Evolutionary conservation across 1,140 invertebrate genomes (phyloP), one percentile per base, ranked within the genome.

Genomic region (Cyclargus thomasi): DNA sequence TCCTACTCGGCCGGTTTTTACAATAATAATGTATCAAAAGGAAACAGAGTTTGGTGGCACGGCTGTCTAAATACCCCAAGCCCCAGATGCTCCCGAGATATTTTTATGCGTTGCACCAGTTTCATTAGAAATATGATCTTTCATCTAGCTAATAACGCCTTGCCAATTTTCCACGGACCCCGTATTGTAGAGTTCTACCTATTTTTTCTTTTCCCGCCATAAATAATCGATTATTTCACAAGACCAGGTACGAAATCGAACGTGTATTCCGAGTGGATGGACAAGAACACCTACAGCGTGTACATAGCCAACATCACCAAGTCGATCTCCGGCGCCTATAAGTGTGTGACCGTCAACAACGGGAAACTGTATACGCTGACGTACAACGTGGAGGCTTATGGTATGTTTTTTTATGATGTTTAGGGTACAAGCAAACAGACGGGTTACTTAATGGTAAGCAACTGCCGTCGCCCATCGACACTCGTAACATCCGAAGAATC

Each of bases 171-270:
- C 47, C n/a, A n/a, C n/a, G n/a, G 2, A 17, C 47, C 10, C n/a
- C 16, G 4, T 53, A 53, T 17, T 0, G n/a, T 10, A 2, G 4
- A 63, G 16, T 4, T 17, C 1, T 47, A 64, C n/a, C n/a, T n/a
- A 4, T 35, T 23, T 29, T 2, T 18, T n/a, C 23, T 57, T 53
- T 69, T 73, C 71, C 69, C 69, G 72, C 71, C 75, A 81, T 79
- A 83, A 79, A 72, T 78, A 74, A 81, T 81, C 75, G 70, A 75
- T 80, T 87, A 72, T 79, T 88, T 84, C 73, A 82, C 76, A 89
- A 89, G 86, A 87, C 82, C 82, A 89, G 85, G 83, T 86, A 83
- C 77, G 74, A 77, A 77, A 76, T 75, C 79, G 63, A 83, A 81
- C 47, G 70, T 86, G 22, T 85, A 82, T 72, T 77, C 73, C 63